Conservation (phyloP, 2,888 invertebrate species). For the Melanotus villosus region DNA sequence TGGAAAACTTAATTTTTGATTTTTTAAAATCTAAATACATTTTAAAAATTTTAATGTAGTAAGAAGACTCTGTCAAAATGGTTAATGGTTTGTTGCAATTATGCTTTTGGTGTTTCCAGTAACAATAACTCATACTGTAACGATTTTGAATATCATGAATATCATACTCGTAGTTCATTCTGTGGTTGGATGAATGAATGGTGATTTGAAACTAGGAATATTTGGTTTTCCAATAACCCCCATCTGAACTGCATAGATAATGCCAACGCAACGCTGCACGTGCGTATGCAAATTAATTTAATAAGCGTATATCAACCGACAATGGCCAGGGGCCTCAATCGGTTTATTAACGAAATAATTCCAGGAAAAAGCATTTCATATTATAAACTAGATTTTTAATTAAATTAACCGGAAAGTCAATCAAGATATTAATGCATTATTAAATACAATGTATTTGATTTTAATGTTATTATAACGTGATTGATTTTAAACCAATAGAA, state of each 20-base stretch:
- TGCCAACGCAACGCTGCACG: constrained; percentile 51
- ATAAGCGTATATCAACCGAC: constrained; percentile 30
- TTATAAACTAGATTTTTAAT: neutral
- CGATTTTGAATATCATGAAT: too few relatives aligned
- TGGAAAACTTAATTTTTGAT: too few relatives aligned
- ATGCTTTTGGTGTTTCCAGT: too few relatives aligned
- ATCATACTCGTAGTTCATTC: constrained; percentile 4
- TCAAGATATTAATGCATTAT: too few relatives aligned
- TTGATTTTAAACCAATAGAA: constrained; percentile 1
- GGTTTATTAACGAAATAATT: neutral
- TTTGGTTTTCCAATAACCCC: constrained; percentile 32
- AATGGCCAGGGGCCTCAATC: neutral
- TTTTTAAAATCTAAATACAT: too few relatives aligned
- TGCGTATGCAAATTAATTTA: constrained; percentile 52
- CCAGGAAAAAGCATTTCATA: neutral
- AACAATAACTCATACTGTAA: too few relatives aligned
- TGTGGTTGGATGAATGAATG: constrained; percentile 17
- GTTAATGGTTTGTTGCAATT: too few relatives aligned
- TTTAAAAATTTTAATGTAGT: too few relatives aligned
- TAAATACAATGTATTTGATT: neutral
- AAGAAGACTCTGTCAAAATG: too few relatives aligned
- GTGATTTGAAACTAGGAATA: constrained; percentile 30
- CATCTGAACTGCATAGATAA: constrained; percentile 50
- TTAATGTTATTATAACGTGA: neutral
- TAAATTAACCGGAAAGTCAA: too few relatives aligned